These are phyloP conservation scores for Drosophila imparisetae DNA, from an alignment of 2,888 invertebrate species.

Conservation along the genomic window DNA sequence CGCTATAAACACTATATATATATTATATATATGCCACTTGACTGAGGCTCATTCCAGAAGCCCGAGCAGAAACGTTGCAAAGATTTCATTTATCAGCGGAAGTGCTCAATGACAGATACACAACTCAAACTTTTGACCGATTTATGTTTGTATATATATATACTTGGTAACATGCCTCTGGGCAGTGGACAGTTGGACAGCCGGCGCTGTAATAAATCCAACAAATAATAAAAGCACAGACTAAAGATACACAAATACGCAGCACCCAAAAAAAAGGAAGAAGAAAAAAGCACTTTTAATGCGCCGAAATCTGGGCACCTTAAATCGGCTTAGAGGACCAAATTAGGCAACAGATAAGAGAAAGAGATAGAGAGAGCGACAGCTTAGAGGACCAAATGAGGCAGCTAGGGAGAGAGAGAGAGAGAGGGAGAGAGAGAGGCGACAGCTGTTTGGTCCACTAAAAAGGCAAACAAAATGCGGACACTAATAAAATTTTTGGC, in stretches of 20 bases:
- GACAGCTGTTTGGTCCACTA: constrained; percentile 69
- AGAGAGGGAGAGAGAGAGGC: constrained; percentile 7
- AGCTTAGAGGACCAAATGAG: constrained; percentile 40
- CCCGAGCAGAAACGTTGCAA: constrained; percentile 23
- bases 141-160: constrained; percentile 32
- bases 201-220: constrained; percentile 54
- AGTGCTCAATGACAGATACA: constrained; percentile 60
- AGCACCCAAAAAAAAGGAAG: background rate
- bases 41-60: constrained; percentile 38
- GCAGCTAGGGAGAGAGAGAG: background rate
- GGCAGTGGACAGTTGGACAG: constrained; percentile 19
- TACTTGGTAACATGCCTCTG: background rate
- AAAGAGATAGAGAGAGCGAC: constrained; percentile 27
- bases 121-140: constrained; percentile 72
- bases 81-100: constrained; percentile 76
- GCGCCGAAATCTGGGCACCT: constrained; percentile 73
- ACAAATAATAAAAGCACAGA: constrained; percentile 43
- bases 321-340: constrained; percentile 68
- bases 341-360: constrained; percentile 67
- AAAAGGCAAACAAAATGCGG: constrained; percentile 64
- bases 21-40: constrained; percentile 62
- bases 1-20: constrained; percentile 40
- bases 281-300: constrained; percentile 53
- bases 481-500: constrained; percentile 67
- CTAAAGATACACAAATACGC: constrained; percentile 2